Conservation (phyloP, 2,797 vertebrate species). For the Cyclopterus lumpus region DNA sequence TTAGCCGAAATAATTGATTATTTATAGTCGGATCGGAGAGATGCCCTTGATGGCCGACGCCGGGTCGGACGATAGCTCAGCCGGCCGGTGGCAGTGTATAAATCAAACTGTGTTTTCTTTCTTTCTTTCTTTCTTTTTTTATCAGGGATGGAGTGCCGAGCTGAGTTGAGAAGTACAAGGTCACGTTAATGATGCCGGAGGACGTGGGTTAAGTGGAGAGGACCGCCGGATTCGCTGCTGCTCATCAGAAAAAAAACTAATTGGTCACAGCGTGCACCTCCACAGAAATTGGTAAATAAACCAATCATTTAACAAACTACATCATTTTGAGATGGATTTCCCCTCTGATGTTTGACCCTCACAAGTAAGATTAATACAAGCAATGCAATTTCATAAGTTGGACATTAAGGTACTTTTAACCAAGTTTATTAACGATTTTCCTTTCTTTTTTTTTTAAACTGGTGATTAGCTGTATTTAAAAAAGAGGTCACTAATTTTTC, state of each 20-base stretch:
- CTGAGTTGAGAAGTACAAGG: slow-evolving; percentile 58
- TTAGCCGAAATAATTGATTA: slow-evolving; percentile 78
- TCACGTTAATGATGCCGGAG: slow-evolving; percentile 42
- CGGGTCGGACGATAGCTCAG: slow-evolving; percentile 42
- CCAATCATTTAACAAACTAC: background rate
- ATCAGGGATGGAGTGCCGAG: slow-evolving; percentile 30
- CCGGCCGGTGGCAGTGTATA: slow-evolving; percentile 52
- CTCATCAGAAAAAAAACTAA: slow-evolving; percentile 25
- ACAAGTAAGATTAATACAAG: background rate
- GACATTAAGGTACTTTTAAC: background rate
- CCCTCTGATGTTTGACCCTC: background rate
- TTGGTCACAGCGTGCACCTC: background rate
- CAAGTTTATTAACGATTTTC: background rate
- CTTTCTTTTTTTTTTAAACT: background rate
- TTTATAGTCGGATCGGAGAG: slow-evolving; percentile 71
- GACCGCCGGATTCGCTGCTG: background rate
- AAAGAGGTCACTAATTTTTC: background rate
- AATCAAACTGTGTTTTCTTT: slow-evolving; percentile 67
- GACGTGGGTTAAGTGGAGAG: slow-evolving; percentile 46
- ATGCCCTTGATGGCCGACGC: slow-evolving; percentile 71
- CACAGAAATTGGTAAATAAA: background rate
- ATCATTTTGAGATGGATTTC: background rate
- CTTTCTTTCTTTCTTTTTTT: slow-evolving; percentile 60
- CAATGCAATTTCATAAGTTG: background rate
- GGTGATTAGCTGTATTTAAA: background rate